Evolutionary conservation across 2,113 vertebrate genomes (phyloP).

Genomic region (Antechinus stuartii): DNA sequence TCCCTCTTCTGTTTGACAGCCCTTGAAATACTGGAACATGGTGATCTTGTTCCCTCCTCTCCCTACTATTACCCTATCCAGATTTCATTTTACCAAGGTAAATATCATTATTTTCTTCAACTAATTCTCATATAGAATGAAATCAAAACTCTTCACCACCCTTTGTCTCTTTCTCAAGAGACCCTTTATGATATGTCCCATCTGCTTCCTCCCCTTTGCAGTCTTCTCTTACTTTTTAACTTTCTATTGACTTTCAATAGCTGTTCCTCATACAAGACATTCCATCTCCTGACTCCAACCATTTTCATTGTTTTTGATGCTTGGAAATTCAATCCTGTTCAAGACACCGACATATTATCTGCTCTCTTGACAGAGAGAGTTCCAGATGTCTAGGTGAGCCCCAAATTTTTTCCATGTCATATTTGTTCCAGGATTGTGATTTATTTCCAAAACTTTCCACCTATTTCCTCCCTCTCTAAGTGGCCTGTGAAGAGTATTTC

Average conservation of each 20-base stretch:
- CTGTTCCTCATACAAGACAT: background rate
- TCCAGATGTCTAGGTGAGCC: background rate
- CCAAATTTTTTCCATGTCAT: background rate
- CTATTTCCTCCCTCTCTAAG: background rate
- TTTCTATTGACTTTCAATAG: background rate
- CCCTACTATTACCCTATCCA: too few species aligned
- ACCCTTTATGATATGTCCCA: too few species aligned
- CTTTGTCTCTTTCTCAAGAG: background rate
- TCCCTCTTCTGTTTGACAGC: too few species aligned
- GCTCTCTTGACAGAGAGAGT: background rate
- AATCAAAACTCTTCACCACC: background rate
- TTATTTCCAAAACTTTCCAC: background rate
- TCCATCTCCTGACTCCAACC: background rate
- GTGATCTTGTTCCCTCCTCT: too few species aligned
- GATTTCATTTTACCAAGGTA: background rate
- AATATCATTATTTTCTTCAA: background rate
- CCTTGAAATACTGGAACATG: too few species aligned
- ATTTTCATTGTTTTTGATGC: background rate
- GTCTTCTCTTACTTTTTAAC: background rate
- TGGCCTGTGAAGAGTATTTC: background rate
- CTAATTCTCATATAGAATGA: background rate
- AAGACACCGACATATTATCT: background rate
- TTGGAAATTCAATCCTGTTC: background rate
- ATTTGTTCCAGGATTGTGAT: background rate
- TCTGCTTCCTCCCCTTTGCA: background rate